phyloP scores from a whole-genome alignment of 1,140 invertebrate genomes.

The Diorhabda elongata region DNA sequence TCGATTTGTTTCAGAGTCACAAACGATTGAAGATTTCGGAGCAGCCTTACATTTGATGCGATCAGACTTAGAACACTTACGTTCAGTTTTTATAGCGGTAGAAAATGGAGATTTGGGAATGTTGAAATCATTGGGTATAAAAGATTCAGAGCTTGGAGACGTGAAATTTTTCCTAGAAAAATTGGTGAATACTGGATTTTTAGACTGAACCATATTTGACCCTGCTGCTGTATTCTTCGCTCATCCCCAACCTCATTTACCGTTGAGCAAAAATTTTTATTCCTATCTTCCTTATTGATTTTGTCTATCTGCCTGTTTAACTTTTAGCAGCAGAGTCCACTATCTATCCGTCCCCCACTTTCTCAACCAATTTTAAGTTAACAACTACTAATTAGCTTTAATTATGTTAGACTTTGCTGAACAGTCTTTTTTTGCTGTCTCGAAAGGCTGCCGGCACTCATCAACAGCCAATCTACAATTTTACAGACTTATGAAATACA shows the following conservation, averaged over 20 bases:
- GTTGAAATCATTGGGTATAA: conserved; percentile 89
- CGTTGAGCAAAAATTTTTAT: conserved; percentile 44
- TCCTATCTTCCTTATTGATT: conserved; percentile 44
- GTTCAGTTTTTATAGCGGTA: conserved; percentile 93
- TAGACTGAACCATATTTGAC: conserved; percentile 73
- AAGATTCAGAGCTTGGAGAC: conserved; percentile 93
- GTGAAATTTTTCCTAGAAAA: conserved; percentile 97
- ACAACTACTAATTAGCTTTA: not conserved
- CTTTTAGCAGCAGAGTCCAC: conserved; percentile 45
- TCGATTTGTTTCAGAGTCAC: conserved; percentile 70
- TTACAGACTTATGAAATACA: conserved; percentile 37
- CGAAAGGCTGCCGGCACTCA: conserved; percentile 8
- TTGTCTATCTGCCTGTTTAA: conserved; percentile 23
- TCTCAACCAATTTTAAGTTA: not conserved
- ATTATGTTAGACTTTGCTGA: not conserved
- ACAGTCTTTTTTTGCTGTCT: conserved; percentile 12
- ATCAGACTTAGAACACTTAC: conserved; percentile 84
- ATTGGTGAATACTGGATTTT: conserved; percentile 92
- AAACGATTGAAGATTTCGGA: conserved; percentile 92
- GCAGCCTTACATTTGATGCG: conserved; percentile 80
- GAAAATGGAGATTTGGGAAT: conserved; percentile 91
- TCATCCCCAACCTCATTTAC: conserved; percentile 44
- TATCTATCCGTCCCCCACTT: conserved; percentile 42
- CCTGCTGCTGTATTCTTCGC: conserved; percentile 46
- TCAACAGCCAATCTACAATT: conserved; percentile 24